Percentiles rank a stretch among this genome's conserved stretches.
Evolutionary conservation across 2,797 vertebrate species (phyloP).

Genomic region (Onychomys torridus): DNA sequence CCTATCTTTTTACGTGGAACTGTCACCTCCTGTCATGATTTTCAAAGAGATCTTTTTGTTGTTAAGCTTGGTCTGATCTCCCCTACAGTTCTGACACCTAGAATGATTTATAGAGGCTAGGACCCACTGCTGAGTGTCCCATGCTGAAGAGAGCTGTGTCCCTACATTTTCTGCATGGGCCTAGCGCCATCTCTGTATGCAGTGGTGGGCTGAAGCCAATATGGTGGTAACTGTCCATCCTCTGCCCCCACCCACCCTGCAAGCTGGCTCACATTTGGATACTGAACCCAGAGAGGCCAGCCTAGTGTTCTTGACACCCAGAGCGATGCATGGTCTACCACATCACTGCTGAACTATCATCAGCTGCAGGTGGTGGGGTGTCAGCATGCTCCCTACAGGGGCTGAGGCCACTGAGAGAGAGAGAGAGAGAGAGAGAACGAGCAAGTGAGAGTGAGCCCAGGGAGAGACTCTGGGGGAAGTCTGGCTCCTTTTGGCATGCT

Average conservation of each 20-base stretch:
- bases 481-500: constrained; percentile 63
- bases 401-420: background rate
- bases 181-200: constrained; percentile 20
- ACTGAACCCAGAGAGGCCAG: background rate
- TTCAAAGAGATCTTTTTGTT: constrained; percentile 32
- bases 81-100: background rate
- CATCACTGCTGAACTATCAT: background rate
- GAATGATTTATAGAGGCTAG: constrained; percentile 42
- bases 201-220: constrained; percentile 64
- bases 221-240: constrained; percentile 37
- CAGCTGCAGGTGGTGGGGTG: background rate
- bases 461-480: constrained; percentile 9
- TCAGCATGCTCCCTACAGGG: background rate
- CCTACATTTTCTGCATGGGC: constrained; percentile 25
- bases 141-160: constrained; percentile 1
- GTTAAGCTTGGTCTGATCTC: constrained; percentile 45
- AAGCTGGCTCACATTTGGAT: constrained; percentile 53
- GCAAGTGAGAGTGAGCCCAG: background rate
- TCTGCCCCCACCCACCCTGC: constrained; percentile 2
- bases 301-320: constrained; percentile 54
- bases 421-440: background rate
- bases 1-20: constrained; percentile 30
- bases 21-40: background rate
- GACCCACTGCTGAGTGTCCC: constrained; percentile 32
- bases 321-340: constrained; percentile 12